Conservation (phyloP, 2,888 invertebrate genomes). For the Anoncus sp. region DNA sequence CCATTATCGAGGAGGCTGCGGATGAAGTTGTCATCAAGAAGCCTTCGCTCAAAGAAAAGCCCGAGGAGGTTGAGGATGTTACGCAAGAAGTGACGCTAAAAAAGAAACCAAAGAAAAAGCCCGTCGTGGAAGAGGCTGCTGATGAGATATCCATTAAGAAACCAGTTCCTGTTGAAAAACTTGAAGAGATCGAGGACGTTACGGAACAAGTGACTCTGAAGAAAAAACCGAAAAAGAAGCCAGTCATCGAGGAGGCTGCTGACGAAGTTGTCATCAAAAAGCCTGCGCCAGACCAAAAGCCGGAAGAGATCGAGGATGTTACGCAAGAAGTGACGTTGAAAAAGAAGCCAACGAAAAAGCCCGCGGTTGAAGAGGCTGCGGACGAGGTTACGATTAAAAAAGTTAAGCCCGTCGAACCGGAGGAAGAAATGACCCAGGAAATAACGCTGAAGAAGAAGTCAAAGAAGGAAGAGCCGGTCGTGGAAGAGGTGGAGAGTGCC, state of each 20-base stretch:
- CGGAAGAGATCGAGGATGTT: conserved; percentile 71
- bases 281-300: conserved; percentile 69
- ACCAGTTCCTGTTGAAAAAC: conserved; percentile 72
- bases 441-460: conserved; percentile 64
- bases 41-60: conserved; percentile 66
- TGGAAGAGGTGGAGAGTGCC: conserved; percentile 71
- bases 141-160: conserved; percentile 73
- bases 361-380: conserved; percentile 79
- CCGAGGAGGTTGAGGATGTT: conserved; percentile 63
- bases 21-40: conserved; percentile 78
- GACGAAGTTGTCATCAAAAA: conserved; percentile 81
- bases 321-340: conserved; percentile 73
- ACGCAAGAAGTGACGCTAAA: conserved; percentile 83
- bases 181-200: conserved; percentile 74
- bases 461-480: conserved; percentile 65
- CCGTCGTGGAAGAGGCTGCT: conserved; percentile 67
- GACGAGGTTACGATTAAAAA: conserved; percentile 83
- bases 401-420: conserved; percentile 67
- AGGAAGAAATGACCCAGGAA: conserved; percentile 69
- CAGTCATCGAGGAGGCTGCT: conserved; percentile 74
- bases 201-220: conserved; percentile 66
- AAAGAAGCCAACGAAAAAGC: conserved; percentile 72
- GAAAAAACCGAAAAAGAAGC: conserved; percentile 67
- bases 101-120: conserved; percentile 83
- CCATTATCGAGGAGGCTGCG: conserved; percentile 74